phyloP scores from a whole-genome alignment of 2,888 invertebrate species.

The Syrista parreyssii region DNA sequence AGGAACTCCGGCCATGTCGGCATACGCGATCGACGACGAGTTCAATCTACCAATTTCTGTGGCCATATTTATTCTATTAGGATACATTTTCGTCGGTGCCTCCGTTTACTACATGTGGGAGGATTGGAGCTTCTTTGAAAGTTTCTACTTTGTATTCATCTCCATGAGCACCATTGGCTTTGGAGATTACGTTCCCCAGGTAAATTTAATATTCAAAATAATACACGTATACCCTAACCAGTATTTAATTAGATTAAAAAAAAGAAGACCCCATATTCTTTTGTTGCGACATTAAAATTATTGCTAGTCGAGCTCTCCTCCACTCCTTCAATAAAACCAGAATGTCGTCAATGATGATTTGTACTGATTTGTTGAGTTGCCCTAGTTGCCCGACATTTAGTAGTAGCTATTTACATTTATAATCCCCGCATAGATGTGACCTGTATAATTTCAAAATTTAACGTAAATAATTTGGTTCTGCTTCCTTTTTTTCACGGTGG shows the following conservation, averaged over 20 bases:
- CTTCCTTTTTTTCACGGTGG: slow-evolving; percentile 57
- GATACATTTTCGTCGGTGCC: slow-evolving; percentile 90
- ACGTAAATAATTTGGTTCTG: slow-evolving; percentile 8
- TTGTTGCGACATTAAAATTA: neutral
- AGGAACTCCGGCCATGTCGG: slow-evolving; percentile 81
- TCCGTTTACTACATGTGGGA: slow-evolving; percentile 82
- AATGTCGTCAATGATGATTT: neutral
- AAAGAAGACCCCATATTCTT: neutral
- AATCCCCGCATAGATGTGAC: neutral
- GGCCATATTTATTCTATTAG: slow-evolving; percentile 83
- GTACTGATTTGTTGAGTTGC: neutral
- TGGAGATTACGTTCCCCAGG: slow-evolving; percentile 89
- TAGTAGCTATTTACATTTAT: neutral
- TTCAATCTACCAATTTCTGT: slow-evolving; percentile 94
- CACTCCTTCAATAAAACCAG: neutral
- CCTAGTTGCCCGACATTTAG: neutral
- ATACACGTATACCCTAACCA: neutral
- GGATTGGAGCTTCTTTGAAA: slow-evolving; percentile 90
- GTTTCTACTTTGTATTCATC: slow-evolving; percentile 97
- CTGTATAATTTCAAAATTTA: neutral
- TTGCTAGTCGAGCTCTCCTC: neutral
- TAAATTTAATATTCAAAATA: slow-evolving; percentile 38
- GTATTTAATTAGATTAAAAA: neutral
- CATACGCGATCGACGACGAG: slow-evolving; percentile 88
- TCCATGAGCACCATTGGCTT: slow-evolving; percentile 98